Conservation (phyloP, 1,140 invertebrate genomes). For the Heliconius hewitsoni region DNA sequence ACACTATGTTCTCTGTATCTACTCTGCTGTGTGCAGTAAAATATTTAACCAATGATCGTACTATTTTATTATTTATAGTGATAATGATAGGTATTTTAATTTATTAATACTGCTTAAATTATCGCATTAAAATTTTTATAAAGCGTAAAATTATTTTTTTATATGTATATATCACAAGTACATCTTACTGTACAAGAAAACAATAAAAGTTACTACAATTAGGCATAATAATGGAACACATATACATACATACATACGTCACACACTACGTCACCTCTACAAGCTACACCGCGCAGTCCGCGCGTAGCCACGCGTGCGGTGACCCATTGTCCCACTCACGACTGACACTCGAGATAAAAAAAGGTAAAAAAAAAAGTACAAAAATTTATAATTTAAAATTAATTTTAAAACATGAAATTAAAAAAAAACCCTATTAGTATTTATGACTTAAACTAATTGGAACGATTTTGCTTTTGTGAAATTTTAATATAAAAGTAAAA, state of each 20-base stretch:
- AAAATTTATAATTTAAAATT: not conserved
- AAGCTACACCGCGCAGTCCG: constrained; percentile 43
- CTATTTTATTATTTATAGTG: too few relatives aligned
- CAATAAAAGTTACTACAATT: not conserved
- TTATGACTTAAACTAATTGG: too few relatives aligned
- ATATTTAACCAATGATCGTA: too few relatives aligned
- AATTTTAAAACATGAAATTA: not conserved
- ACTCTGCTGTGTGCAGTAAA: too few relatives aligned
- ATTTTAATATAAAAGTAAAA: too few relatives aligned
- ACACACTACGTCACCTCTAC: constrained; percentile 44
- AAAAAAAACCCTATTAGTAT: not conserved
- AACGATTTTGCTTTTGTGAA: too few relatives aligned
- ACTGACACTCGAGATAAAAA: constrained; percentile 8
- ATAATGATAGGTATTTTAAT: too few relatives aligned
- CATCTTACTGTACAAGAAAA: not conserved
- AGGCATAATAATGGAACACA: not conserved
- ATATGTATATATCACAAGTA: too few relatives aligned
- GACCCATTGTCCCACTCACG: constrained; percentile 28
- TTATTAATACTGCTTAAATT: too few relatives aligned
- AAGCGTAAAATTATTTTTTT: too few relatives aligned
- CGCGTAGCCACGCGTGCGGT: constrained; percentile 39
- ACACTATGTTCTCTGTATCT: too few relatives aligned
- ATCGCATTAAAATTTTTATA: too few relatives aligned
- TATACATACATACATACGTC: constrained; percentile 29
- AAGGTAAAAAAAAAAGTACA: not conserved